Percentiles rank a stretch among this genome's conserved stretches.
Evolutionary conservation across 2,888 invertebrate genomes (phyloP).

Genomic region (Hoplodrina blanda): DNA sequence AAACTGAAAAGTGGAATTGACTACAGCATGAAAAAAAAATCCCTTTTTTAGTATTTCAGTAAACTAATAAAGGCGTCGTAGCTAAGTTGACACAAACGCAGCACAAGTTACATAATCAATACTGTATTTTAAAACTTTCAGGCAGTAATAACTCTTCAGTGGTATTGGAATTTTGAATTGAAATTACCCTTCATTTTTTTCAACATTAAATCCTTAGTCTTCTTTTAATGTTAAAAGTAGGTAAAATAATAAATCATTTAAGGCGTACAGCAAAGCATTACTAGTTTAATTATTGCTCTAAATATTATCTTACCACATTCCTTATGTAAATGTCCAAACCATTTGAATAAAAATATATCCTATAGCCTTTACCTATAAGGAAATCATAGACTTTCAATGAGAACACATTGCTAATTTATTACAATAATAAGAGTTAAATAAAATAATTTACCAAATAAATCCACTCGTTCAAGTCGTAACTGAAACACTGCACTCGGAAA

Average conservation of each 20-base stretch:
- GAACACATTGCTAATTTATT: background rate
- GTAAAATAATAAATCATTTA: slow-evolving; percentile 6
- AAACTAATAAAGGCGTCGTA: slow-evolving; percentile 22
- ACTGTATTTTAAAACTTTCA: slow-evolving; percentile 3
- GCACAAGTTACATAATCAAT: slow-evolving; percentile 6
- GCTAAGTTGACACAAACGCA: slow-evolving; percentile 19
- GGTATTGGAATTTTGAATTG: background rate
- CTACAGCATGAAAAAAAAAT: too few relatives aligned
- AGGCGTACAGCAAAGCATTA: background rate
- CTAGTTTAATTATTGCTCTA: slow-evolving; percentile 15
- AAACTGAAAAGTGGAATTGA: too few relatives aligned
- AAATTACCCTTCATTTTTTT: background rate
- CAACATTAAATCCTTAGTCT: background rate
- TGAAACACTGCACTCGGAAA: slow-evolving; percentile 67
- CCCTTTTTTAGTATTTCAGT: slow-evolving; percentile 19
- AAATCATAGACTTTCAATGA: background rate
- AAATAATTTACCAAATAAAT: slow-evolving; percentile 64
- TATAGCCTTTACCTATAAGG: slow-evolving; percentile 6
- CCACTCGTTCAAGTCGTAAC: slow-evolving; percentile 48
- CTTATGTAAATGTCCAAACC: slow-evolving; percentile 7
- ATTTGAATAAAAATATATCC: slow-evolving; percentile 7
- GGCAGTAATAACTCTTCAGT: background rate
- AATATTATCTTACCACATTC: slow-evolving; percentile 2
- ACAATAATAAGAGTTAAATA: background rate
- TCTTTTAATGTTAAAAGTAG: background rate